phyloP scores from a whole-genome alignment of 2,113 vertebrate genomes.

The Paraplagusia blochii region DNA sequence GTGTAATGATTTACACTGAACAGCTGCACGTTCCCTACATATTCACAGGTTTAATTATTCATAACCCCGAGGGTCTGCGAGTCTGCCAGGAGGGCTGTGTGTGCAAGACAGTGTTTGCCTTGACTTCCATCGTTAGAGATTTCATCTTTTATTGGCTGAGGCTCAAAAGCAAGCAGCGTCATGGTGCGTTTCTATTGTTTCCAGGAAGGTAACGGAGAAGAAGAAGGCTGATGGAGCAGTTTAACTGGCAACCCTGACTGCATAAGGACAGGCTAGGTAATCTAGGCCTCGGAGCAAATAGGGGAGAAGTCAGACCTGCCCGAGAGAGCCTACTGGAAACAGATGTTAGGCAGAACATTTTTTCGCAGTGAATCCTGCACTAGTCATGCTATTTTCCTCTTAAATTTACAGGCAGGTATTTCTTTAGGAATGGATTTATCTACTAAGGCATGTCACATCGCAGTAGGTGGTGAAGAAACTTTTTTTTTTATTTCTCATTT shows the following conservation, averaged over 20 bases:
- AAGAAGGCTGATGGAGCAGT: slow-evolving; percentile 59
- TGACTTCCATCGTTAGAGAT: slow-evolving; percentile 54
- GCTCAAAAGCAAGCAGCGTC: slow-evolving; percentile 43
- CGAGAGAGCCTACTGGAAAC: slow-evolving; percentile 63
- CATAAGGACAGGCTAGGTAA: slow-evolving; percentile 11
- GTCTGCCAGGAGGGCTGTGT: slow-evolving; percentile 38
- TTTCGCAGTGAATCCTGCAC: too few species aligned
- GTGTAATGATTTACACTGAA: slow-evolving; percentile 7
- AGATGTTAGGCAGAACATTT: slow-evolving; percentile 78
- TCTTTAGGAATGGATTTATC: too few species aligned
- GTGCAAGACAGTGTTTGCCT: slow-evolving; percentile 56
- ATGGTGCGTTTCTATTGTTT: slow-evolving; percentile 36
- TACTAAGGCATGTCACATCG: too few species aligned
- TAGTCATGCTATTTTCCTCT: slow-evolving; percentile 72
- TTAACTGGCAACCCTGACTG: slow-evolving; percentile 55
- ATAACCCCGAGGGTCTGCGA: slow-evolving; percentile 43
- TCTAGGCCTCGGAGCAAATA: slow-evolving; percentile 13
- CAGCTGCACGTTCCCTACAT: slow-evolving; percentile 23
- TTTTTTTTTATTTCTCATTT: too few species aligned
- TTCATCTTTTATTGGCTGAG: slow-evolving; percentile 57
- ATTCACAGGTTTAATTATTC: slow-evolving; percentile 60
- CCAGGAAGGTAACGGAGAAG: slow-evolving; percentile 15
- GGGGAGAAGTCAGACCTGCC: slow-evolving; percentile 3
- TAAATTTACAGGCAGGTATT: too few species aligned
- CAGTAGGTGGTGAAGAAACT: too few species aligned